Evolutionary conservation across 1,140 invertebrate species (phyloP), one percentile per base, ranked within the genome.

Genomic region (Reticulitermes speratus): DNA sequence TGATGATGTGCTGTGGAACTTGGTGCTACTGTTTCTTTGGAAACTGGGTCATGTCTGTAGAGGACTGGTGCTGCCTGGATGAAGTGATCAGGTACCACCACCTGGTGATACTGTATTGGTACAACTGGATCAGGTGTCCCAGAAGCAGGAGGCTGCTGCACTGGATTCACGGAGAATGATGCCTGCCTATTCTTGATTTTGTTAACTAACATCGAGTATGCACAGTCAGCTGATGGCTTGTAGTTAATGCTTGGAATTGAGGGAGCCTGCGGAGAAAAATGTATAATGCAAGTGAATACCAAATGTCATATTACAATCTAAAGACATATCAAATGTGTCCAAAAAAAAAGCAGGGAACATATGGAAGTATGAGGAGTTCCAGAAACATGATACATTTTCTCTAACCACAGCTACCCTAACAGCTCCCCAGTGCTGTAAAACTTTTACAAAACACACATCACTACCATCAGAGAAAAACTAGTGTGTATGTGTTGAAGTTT

Each of bases 191-290:
- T 96, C 87, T 95, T 95, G 87, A 97, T 96, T 90, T 96, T 95
- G 88, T 95, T 96, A 30, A 97, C 95, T 82, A 97, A 91, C 92
- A 96, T 95, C 23, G 95, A 96, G 90, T 97, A 97, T 82, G 96
- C 94, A 91, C 96, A 97, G 91, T 97, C 95, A 0, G 95, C 94
- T 14, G 96, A 96, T 48, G 96, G 96, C 89, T 95, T 95, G 90
- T 96, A 96, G 85, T 94, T 93, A 87, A 96, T 95, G 88, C 92
- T 94, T 52, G 94, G 94, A 88, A 95, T 94, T 81, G 92, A 93
- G 12, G 94, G 93, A 65, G 94, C 94, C 94, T 95, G 90, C 86
- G 86, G 89, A 88, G 88, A 87, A 88, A 89, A 86, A 82, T n/a
- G 44, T 75, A 12, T 12, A 75, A 75, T 75, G n/a, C 65, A 30